Evolutionary conservation across 30 jellyfish, hydroid and myxozoan genomes (phyloP), one percentile per base, ranked within the genome.

Genomic region (Hydractinia symbiolongicarpus): DNA sequence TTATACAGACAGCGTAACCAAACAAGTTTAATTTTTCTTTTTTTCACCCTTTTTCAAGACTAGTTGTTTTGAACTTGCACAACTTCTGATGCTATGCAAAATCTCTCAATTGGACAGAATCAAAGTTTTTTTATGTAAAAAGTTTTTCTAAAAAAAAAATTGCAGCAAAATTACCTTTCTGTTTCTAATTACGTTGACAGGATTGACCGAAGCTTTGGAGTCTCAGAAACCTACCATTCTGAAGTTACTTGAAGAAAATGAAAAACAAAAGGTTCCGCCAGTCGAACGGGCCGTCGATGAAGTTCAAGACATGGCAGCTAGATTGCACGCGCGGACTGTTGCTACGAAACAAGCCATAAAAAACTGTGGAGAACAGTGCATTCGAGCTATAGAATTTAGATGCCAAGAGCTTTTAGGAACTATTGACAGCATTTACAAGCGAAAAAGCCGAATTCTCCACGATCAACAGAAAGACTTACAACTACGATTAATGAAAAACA

Each of bases 261-360:
- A 91, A 77, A 78, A 76, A 21, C 66, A 83, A 30, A 91, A 81
- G 55, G 79, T 91, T 6, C 98, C 96, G 19, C 98, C 98, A 13
- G 53, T 91, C 20, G 96, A 86, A 8, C 79, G 82, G 51, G 98
- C 98, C 11, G 84, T 91, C 50, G 98, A 91, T 69, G 98, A 91
- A 53, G 98, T 91, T 50, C 95, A 86, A 55, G 98, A 91, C 56
- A 91, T 91, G 98, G 85, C 98, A 53, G 98, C 98, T 9, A 92
- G 98, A n/a, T 90, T 91, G 40, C 98, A 91, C 58, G 98, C 98
- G 73, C 88, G 96, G 53, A 87, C 95, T 19, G 95, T 91, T 19
- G 91, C 98, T 7, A 94, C 90, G 1, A 91, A 91, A 72, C 98
- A 91, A 77, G 96, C 98, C 5, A 57, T 86, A 74, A 82, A 94